Conservation (phyloP, 2,113 vertebrate genomes). For the Elgaria multicarinata region DNA sequence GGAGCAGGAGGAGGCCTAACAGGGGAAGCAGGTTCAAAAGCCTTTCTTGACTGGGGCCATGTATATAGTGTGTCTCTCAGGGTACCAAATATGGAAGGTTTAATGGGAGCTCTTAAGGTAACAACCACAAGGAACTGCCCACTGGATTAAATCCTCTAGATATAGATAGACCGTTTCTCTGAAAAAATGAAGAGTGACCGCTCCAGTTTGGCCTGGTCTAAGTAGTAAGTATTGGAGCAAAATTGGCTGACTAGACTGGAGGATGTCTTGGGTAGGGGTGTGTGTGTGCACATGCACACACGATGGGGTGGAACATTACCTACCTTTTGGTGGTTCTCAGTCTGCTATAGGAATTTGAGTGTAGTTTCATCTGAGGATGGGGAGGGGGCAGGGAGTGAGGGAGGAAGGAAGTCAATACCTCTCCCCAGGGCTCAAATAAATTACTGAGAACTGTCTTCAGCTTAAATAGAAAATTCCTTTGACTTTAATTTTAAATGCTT, state of each 20-base stretch:
- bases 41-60: neutral
- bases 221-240: neutral
- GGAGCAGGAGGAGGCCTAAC: neutral
- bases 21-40: neutral
- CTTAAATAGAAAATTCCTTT: constrained; percentile 59
- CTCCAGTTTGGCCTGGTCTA: neutral
- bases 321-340: neutral
- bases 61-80: neutral
- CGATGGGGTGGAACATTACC: neutral
- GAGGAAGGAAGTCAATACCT: neutral
- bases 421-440: neutral
- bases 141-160: neutral
- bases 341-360: neutral
- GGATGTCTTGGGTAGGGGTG: neutral
- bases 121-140: neutral
- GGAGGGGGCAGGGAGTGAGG: neutral
- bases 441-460: constrained; percentile 41
- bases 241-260: neutral
- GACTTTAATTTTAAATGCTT: constrained; percentile 64
- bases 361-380: neutral
- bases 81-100: neutral
- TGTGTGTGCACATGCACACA: neutral
- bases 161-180: neutral
- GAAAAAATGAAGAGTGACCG: neutral
- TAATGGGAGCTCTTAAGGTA: neutral